phyloP scores from a whole-genome alignment of 1,140 invertebrate genomes.

The Rhagoletis pomonella region DNA sequence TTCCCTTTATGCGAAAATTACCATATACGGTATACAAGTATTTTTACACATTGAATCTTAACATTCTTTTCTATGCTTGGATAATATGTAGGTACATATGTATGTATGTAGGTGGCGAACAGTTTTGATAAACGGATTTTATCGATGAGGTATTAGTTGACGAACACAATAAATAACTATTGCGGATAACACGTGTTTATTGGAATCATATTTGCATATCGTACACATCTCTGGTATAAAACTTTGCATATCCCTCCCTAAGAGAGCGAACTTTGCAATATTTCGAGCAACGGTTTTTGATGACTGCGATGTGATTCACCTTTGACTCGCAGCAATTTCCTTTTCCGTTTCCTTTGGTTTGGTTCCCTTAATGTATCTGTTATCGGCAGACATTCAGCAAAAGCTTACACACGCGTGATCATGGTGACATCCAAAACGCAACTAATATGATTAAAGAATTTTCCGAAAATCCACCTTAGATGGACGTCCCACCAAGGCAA shows the following conservation, averaged over 20 bases:
- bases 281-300: neutral
- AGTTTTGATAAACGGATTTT: neutral
- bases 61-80: neutral
- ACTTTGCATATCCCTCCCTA: neutral
- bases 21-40: slow-evolving; percentile 53
- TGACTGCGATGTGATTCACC: neutral
- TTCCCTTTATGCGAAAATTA: slow-evolving; percentile 54
- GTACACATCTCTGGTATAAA: slow-evolving; percentile 4
- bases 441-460: slow-evolving; percentile 61
- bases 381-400: neutral
- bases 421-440: slow-evolving; percentile 74
- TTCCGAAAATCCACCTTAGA: slow-evolving; percentile 72
- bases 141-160: neutral
- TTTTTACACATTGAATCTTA: slow-evolving; percentile 30
- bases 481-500: slow-evolving; percentile 60
- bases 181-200: slow-evolving; percentile 19
- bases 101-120: neutral
- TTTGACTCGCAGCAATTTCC: slow-evolving; percentile 5
- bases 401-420: slow-evolving; percentile 62
- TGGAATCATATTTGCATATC: neutral
- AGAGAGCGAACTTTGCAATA: neutral
- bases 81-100: neutral
- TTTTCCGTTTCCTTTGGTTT: neutral
- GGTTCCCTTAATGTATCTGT: neutral
- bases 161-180: neutral